phyloP scores from a whole-genome alignment of 2,888 invertebrate genomes.

The Tetranychus piercei region DNA sequence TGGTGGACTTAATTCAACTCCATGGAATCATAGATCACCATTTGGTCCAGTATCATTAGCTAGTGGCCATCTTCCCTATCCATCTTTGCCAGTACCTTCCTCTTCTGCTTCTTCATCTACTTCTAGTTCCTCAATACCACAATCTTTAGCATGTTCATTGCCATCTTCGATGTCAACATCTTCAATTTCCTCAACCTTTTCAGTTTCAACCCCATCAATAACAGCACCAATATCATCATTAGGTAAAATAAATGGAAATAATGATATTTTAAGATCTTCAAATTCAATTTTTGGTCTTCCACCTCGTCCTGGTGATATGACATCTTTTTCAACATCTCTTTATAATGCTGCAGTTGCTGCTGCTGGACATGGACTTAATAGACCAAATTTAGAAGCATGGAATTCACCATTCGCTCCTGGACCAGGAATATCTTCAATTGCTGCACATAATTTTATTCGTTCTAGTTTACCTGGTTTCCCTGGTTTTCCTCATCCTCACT shows the following conservation, averaged over 20 bases:
- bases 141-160: background rate
- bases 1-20: background rate
- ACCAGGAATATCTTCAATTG: background rate
- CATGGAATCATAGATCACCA: conserved; percentile 8
- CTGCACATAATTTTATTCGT: background rate
- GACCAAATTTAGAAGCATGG: background rate
- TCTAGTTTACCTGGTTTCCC: conserved; percentile 9
- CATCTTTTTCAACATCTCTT: conserved; percentile 26
- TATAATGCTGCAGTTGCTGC: conserved; percentile 26
- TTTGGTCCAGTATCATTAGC: background rate
- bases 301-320: conserved; percentile 24
- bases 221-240: background rate
- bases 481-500: background rate
- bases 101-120: background rate
- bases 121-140: background rate
- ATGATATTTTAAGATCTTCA: background rate
- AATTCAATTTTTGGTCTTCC: conserved; percentile 22
- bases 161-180: background rate
- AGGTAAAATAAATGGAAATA: background rate
- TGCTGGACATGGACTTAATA: background rate
- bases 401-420: background rate
- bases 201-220: conserved; percentile 4
- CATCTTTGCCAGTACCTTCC: background rate
- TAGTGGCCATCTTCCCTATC: background rate
- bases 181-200: background rate